Base-by-base conservation (phyloP, 2,797 vertebrate genomes). In the Peromyscus melanophrys region DNA sequence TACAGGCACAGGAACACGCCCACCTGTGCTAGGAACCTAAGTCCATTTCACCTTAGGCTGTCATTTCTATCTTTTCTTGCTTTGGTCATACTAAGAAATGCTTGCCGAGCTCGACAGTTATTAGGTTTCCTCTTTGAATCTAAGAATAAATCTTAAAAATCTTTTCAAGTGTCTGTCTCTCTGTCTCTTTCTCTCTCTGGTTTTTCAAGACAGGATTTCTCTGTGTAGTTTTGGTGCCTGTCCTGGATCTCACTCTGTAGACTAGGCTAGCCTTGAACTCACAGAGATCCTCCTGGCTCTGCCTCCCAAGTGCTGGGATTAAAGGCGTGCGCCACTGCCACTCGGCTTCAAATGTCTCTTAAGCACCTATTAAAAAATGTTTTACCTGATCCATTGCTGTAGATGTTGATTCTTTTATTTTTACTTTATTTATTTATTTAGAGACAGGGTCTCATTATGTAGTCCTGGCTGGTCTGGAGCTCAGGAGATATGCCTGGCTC, bases 371-470 rank as follows among this genome's bases (percentile, higher is more conserved):
- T 95, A 61, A 88, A 96, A 94, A 3, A 23, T 19, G 29, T 82
- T 96, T 97, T 71, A 67, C 76, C 77, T 84, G 43, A 49, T 77
- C 34, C 40, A 92, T 37, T 93, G 43, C 43, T 96, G 29, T 75
- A 90, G 90, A 91, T 75, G 91, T 17, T 86, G 29, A 25, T 40
- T 71, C 8, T 6, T 37, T 55, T 25, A 46, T 29, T 43, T 34
- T 46, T 65, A 25, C 55, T 84, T 46, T 19, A 14, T 49, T 67
- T 37, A 14, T 7, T 82, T 67, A 14, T n/a, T 67, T 67, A 46
- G 17, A 46, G 82, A 65, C 29, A 65, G 40, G 40, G 82, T 34
- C 29, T 65, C 40, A 23, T 40, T 23, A 11, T 23, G 7, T 31
- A 29, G 8, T 46, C 31, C 61, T 85, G 61, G 82, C 40, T 85